A percentile compares a stretch with the other conserved stretches of the same genome.
Conservation (phyloP, 2,797 vertebrate species). For the Notamacropus eugenii region DNA sequence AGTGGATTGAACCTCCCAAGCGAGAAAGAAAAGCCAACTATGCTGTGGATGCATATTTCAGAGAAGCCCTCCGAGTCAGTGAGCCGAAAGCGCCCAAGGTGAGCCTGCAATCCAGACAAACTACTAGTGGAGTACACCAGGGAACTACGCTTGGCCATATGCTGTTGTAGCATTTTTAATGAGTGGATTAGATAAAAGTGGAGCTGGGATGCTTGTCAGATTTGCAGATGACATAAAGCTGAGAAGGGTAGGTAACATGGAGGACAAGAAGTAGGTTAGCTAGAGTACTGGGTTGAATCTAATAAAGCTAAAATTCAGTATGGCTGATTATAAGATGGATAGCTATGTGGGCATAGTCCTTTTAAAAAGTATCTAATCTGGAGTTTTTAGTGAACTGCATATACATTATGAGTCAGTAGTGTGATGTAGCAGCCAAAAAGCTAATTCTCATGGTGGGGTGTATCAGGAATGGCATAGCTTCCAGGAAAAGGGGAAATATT, state of each 20-base stretch:
- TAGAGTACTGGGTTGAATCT: not conserved
- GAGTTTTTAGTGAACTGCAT: not conserved
- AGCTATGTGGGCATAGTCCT: not conserved
- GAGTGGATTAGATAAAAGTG: not conserved
- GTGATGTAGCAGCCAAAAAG: not conserved
- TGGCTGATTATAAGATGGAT: not conserved
- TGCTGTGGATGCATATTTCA: slow-evolving; percentile 98
- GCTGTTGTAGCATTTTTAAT: not conserved
- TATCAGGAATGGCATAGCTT: not conserved
- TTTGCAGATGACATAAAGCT: not conserved
- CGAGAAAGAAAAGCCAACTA: slow-evolving; percentile 99
- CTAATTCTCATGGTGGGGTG: not conserved
- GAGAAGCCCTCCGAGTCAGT: slow-evolving; percentile 97
- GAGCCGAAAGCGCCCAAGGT: slow-evolving; percentile 99
- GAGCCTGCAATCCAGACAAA: slow-evolving; percentile 54
- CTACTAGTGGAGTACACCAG: no score
- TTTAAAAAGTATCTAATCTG: not conserved
- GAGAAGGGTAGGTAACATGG: not conserved
- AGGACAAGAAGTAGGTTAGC: not conserved
- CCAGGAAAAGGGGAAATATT: not conserved
- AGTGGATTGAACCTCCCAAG: slow-evolving; percentile 99
- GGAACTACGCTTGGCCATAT: not conserved
- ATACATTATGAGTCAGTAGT: not conserved
- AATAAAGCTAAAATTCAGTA: not conserved
- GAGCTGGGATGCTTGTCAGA: not conserved